Conservation (phyloP, 2,888 invertebrate species). For the Agrochola lota region DNA sequence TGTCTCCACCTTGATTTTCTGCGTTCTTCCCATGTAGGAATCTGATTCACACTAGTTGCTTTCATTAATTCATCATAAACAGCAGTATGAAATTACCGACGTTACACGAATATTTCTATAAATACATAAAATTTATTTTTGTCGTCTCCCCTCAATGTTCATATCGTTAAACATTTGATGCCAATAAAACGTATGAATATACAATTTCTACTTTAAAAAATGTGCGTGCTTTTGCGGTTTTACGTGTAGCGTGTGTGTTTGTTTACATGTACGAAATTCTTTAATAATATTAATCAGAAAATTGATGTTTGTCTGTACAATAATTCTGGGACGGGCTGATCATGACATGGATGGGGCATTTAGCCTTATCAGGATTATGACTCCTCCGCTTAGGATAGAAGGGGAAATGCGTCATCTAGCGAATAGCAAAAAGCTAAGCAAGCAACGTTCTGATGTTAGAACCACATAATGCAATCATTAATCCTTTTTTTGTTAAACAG, state of each 20-base stretch:
- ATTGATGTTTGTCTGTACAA: not conserved
- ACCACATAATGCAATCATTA: no score
- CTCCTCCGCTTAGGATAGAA: not conserved
- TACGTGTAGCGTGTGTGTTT: slow-evolving; percentile 33
- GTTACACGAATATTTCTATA: slow-evolving; percentile 39
- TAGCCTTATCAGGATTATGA: not conserved
- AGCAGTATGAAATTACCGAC: slow-evolving; percentile 17
- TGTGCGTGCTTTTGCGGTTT: slow-evolving; percentile 27
- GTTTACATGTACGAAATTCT: slow-evolving; percentile 14
- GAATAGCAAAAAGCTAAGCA: not conserved
- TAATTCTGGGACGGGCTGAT: not conserved
- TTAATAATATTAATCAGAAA: not conserved
- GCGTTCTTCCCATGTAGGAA: not conserved
- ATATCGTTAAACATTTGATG: slow-evolving; percentile 54
- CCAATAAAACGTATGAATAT: slow-evolving; percentile 54
- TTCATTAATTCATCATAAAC: slow-evolving; percentile 9
- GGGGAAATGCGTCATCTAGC: no score
- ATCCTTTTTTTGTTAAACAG: no score
- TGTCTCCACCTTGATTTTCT: not conserved
- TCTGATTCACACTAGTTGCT: not conserved
- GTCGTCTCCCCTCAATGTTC: slow-evolving; percentile 23
- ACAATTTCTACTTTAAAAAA: slow-evolving; percentile 31
- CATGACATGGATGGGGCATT: no score
- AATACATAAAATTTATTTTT: slow-evolving; percentile 55
- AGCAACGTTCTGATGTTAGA: not conserved